A percentile compares a stretch with the other conserved stretches of the same genome.
Evolutionary conservation across 2,797 vertebrate species (phyloP).

Genomic region (Melanotaenia maccullochi): DNA sequence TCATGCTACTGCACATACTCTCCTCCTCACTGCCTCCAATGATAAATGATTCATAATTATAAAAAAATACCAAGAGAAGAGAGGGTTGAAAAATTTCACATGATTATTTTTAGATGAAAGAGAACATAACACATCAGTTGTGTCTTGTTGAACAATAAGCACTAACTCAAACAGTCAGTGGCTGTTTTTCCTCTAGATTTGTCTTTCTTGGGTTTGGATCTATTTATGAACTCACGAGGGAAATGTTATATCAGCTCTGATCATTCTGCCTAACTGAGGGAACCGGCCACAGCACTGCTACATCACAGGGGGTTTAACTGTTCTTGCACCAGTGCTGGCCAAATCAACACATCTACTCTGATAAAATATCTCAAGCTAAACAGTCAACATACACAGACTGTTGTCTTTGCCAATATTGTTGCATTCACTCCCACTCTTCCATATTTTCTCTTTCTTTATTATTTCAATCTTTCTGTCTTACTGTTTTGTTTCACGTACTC

Average conservation of each 20-base stretch:
- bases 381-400: constrained; percentile 33
- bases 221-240: constrained; percentile 68
- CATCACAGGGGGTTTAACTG: constrained; percentile 55
- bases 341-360: constrained; percentile 48
- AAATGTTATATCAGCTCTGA: constrained; percentile 64
- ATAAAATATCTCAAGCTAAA: constrained; percentile 26
- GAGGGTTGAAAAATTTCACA: constrained; percentile 50
- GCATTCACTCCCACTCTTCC: not conserved
- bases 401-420: constrained; percentile 16
- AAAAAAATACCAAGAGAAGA: constrained; percentile 19
- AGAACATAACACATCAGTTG: constrained; percentile 53
- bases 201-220: constrained; percentile 61
- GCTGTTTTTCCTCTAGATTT: constrained; percentile 58
- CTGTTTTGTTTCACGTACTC: not conserved
- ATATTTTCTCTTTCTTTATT: not conserved
- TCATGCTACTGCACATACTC: not conserved
- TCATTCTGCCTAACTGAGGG: constrained; percentile 63
- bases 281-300: constrained; percentile 52
- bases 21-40: not conserved
- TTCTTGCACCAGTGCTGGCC: constrained; percentile 31
- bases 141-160: constrained; percentile 42
- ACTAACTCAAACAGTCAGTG: constrained; percentile 39
- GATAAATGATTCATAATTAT: not conserved
- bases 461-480: not conserved
- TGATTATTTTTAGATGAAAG: constrained; percentile 77